phyloP scores from a whole-genome alignment of 2,797 vertebrate species.

The Neomorphus geoffroyi region DNA sequence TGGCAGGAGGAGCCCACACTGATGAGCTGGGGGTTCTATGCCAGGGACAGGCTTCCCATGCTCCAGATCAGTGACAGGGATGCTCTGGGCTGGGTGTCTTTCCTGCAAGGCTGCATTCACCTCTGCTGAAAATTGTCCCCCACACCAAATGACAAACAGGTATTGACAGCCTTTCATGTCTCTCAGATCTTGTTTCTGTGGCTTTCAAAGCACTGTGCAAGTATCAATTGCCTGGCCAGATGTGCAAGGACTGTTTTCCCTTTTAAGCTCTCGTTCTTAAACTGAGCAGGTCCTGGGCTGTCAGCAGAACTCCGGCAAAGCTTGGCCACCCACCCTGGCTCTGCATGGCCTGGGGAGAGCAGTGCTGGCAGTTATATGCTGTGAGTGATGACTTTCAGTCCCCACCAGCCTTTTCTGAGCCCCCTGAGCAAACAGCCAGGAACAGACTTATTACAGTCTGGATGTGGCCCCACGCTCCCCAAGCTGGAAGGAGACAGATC shows the following conservation, averaged over 20 bases:
- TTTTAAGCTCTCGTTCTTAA: not conserved
- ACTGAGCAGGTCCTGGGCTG: not conserved
- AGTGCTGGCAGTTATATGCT: accelerated
- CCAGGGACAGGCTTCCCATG: accelerated
- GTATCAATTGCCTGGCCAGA: not conserved
- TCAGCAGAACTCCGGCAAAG: not conserved
- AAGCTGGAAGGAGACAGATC: not conserved
- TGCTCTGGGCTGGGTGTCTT: accelerated
- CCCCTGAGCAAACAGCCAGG: not conserved
- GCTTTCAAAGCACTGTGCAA: not conserved
- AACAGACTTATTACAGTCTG: not conserved
- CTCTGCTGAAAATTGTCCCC: not conserved
- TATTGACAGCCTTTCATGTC: not conserved
- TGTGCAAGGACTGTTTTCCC: not conserved
- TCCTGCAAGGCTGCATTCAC: not conserved
- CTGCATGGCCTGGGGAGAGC: accelerated
- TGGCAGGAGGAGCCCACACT: accelerated
- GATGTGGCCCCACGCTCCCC: not conserved
- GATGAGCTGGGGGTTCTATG: accelerated
- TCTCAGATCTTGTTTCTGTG: not conserved
- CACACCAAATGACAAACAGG: not conserved
- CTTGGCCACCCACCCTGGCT: not conserved
- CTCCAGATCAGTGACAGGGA: not conserved
- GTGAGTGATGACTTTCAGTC: not conserved
- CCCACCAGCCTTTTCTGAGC: not conserved